Conservation (phyloP, 1,140 invertebrate species). For the Lethrus apterus region DNA sequence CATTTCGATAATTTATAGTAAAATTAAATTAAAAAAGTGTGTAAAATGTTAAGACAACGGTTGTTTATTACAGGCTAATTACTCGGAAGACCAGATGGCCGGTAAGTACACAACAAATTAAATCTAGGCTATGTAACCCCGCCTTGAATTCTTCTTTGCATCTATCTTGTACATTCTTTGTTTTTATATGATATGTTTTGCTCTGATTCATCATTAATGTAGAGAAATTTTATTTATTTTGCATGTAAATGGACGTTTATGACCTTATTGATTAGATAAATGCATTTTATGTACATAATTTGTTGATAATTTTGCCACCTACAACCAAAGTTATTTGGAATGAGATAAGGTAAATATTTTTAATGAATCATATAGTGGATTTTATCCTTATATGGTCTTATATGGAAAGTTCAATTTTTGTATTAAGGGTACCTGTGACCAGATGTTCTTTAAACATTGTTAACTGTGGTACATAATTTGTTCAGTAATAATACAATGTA, state of each 20-base stretch:
- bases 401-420: constrained; percentile 36
- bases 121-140: constrained; percentile 40
- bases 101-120: constrained; percentile 57
- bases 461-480: constrained; percentile 3
- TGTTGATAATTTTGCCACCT: no score
- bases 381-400: constrained; percentile 38
- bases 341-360: constrained; percentile 2
- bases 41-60: no score
- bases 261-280: no score
- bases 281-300: no score
- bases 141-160: constrained; percentile 30
- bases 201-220: constrained; percentile 19
- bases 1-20: no score
- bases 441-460: constrained; percentile 6
- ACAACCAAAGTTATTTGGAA: constrained; percentile 7
- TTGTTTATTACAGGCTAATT: constrained; percentile 65
- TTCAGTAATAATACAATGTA: constrained; percentile 39
- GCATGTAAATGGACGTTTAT: no score
- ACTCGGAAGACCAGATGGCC: constrained; percentile 82
- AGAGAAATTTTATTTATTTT: no score
- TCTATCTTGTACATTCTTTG: constrained; percentile 11
- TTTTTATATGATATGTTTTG: constrained; percentile 16
- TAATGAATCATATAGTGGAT: constrained; percentile 30
- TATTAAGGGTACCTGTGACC: constrained; percentile 21
- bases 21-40: no score